Evolutionary conservation across 2,888 invertebrate genomes (phyloP).

Genomic region (Plutella xylostella): DNA sequence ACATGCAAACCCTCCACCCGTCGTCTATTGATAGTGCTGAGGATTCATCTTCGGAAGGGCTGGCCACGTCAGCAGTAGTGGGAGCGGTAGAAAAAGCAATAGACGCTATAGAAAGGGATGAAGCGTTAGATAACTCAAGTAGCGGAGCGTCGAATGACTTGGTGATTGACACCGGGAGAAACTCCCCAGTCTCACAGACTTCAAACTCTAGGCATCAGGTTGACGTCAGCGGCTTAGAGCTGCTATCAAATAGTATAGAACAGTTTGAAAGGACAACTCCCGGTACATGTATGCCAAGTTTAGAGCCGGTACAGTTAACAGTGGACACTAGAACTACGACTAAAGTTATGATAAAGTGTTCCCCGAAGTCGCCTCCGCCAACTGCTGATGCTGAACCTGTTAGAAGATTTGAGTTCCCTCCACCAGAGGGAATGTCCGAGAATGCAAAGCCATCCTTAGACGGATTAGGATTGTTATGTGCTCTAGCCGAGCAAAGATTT

Average conservation of each 20-base stretch:
- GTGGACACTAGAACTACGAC: slow-evolving; percentile 54
- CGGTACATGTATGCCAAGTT: slow-evolving; percentile 38
- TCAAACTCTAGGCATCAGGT: slow-evolving; percentile 43
- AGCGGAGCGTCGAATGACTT: slow-evolving; percentile 57
- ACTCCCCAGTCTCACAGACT: slow-evolving; percentile 32
- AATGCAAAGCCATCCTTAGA: slow-evolving; percentile 64
- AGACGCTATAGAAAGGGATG: slow-evolving; percentile 53
- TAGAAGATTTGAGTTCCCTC: slow-evolving; percentile 49
- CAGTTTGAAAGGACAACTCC: slow-evolving; percentile 74
- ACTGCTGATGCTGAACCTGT: slow-evolving; percentile 44
- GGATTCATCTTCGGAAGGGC: slow-evolving; percentile 50
- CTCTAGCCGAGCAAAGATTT: slow-evolving; percentile 86
- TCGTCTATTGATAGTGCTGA: slow-evolving; percentile 45
- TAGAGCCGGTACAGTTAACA: slow-evolving; percentile 42
- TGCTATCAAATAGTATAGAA: slow-evolving; percentile 87
- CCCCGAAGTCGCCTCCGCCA: slow-evolving; percentile 49
- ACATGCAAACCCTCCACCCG: slow-evolving; percentile 29
- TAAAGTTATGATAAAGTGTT: slow-evolving; percentile 55
- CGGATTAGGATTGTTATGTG: slow-evolving; percentile 82
- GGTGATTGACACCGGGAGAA: slow-evolving; percentile 54
- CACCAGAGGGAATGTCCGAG: slow-evolving; percentile 25
- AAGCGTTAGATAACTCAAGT: slow-evolving; percentile 46
- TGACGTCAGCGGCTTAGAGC: slow-evolving; percentile 84
- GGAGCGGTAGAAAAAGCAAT: slow-evolving; percentile 56
- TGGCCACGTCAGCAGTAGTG: slow-evolving; percentile 35